phyloP scores from a whole-genome alignment of 1,140 invertebrate genomes.

The Brachionus rubens region DNA sequence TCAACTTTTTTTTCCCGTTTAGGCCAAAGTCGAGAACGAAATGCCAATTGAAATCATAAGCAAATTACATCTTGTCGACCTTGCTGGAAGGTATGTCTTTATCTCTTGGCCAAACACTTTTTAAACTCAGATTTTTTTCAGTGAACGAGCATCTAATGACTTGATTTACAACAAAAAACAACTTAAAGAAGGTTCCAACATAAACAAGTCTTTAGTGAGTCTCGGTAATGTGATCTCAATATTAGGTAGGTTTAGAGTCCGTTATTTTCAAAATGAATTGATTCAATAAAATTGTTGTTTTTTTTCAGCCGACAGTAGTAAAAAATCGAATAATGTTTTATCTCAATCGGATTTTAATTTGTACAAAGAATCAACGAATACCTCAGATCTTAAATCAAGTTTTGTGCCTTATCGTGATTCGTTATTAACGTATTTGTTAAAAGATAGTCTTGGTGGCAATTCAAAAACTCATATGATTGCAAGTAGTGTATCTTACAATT shows the following conservation, averaged over 20 bases:
- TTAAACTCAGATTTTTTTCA: too few relatives aligned
- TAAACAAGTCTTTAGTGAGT: conserved; percentile 65
- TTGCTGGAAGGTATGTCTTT: conserved; percentile 68
- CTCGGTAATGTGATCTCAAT: conserved; percentile 66
- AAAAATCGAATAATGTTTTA: neutral
- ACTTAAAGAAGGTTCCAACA: conserved; percentile 66
- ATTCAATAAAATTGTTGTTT: conserved; percentile 76
- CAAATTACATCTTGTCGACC: conserved; percentile 68
- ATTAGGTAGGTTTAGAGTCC: conserved; percentile 53
- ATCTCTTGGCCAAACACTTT: too few relatives aligned
- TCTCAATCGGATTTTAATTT: conserved; percentile 81
- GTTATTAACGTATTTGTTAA: conserved; percentile 65
- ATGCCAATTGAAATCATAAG: conserved; percentile 62
- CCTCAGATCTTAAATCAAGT: conserved; percentile 48
- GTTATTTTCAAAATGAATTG: conserved; percentile 79
- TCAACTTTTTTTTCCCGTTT: neutral
- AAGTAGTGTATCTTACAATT: conserved; percentile 54
- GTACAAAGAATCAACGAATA: conserved; percentile 81
- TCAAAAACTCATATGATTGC: conserved; percentile 68
- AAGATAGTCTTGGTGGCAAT: conserved; percentile 68
- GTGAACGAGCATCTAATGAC: conserved; percentile 59
- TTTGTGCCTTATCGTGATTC: conserved; percentile 67
- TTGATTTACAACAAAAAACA: conserved; percentile 59
- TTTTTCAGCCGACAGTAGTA: conserved; percentile 15
- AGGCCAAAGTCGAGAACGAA: conserved; percentile 50